Evolutionary conservation across 2,797 vertebrate species (phyloP).

Genomic region (Esox lucius): DNA sequence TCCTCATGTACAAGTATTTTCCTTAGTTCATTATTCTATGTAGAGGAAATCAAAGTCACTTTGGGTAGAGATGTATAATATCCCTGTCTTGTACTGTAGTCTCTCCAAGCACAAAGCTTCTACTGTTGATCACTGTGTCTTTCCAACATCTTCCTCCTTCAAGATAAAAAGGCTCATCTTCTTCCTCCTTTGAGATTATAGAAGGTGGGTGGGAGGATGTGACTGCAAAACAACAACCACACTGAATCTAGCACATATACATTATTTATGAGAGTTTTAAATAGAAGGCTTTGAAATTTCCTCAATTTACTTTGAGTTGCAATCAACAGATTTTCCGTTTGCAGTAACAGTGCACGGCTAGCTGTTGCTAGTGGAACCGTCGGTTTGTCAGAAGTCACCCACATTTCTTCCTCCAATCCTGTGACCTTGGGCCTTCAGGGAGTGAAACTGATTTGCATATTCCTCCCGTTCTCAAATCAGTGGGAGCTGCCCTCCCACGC

Average conservation of each 20-base stretch:
- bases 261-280: conserved; percentile 13
- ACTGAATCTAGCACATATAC: neutral
- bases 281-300: conserved; percentile 9
- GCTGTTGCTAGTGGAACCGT: conserved; percentile 16
- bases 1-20: too few relatives aligned
- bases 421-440: conserved; percentile 27
- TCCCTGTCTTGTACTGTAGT: too few relatives aligned
- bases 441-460: conserved; percentile 33
- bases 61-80: too few relatives aligned
- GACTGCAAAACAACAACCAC: neutral
- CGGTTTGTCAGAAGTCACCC: conserved; percentile 27
- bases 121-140: too few relatives aligned
- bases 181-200: neutral
- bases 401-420: conserved; percentile 36
- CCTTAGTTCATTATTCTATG: too few relatives aligned
- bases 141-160: too few relatives aligned
- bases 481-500: conserved; percentile 29
- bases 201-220: neutral
- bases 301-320: conserved; percentile 14
- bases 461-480: conserved; percentile 29
- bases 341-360: neutral
- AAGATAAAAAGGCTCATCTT: neutral
- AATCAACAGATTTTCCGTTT: conserved; percentile 2
- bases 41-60: too few relatives aligned
- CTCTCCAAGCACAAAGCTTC: neutral